Percentiles rank a stretch among this genome's conserved stretches.
phyloP scores from a whole-genome alignment of 2,797 vertebrate species.

The Channallabes apus region DNA sequence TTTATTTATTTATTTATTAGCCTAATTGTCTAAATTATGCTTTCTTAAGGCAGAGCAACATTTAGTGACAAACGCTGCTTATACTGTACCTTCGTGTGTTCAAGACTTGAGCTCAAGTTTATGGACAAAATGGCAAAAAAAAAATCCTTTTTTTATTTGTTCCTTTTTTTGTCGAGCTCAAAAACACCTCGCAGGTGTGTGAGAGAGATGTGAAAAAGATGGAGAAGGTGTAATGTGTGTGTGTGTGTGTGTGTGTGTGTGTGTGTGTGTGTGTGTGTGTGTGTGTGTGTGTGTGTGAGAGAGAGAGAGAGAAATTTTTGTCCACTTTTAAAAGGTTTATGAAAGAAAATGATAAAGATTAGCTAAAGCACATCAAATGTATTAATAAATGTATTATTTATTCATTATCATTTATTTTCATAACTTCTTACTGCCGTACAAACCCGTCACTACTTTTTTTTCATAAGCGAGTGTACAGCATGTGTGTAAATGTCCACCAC shows the following conservation, averaged over 20 bases:
- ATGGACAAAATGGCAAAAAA: too few relatives aligned
- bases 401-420: neutral
- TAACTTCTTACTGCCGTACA: neutral
- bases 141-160: neutral
- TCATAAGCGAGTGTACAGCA: neutral
- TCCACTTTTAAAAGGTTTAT: neutral
- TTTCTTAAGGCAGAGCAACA: neutral
- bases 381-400: too few relatives aligned
- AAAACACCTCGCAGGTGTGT: neutral
- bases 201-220: neutral
- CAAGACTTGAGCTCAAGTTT: neutral
- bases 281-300: neutral
- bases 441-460: neutral
- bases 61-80: neutral
- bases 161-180: neutral
- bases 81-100: neutral
- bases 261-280: neutral
- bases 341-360: neutral
- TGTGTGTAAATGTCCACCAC: neutral
- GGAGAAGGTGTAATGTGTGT: neutral
- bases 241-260: constrained; percentile 16
- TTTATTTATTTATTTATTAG: neutral
- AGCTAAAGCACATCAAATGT: neutral
- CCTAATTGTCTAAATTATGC: constrained; percentile 62
- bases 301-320: neutral